Base-by-base conservation (phyloP, 2,888 invertebrate species). In the Muschampia staudingeri region DNA sequence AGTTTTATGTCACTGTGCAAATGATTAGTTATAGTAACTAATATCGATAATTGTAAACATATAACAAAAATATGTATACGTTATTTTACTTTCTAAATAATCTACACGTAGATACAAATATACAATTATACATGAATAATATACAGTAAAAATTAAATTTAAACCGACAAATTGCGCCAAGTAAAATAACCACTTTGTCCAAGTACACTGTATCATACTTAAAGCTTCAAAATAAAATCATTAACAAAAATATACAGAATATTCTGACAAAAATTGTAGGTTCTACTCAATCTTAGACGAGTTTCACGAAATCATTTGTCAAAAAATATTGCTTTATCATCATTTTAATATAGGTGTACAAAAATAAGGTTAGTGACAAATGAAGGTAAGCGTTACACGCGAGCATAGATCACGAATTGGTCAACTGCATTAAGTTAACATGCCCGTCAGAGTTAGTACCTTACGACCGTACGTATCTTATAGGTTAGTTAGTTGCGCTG, bases 391-490 rank as follows among this genome's bases (percentile, higher is more conserved):
- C 80, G 81, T 81, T 77, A 40, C 4, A 81, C 81, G 81, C 81
- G 81, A 87, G 85, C 84, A 61, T 73, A 70, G 76, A 84, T 65
- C 75, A 70, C 82, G 75, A 67, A 72, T 82, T 79, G 82, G 85
- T 87, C 87, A 91, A 90, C 87, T 93, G 96, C 93, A 95, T 92
- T 95, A 96, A 96, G 95, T 96, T 94, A 96, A 95, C 95, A 95
- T 93, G 90, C 91, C 86, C 91, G 90, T 90, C 88, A 90, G 88
- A 90, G 93, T 96, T 96, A 96, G 96, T 96, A 96, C 96, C 96
- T 96, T 95, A 92, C 91, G 90, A 92, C 93, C 91, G 92, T 93
- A 94, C 91, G 92, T 94, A 94, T 93, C 92, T 94, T 80, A 80
- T 75, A 79, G n/a, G 79, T 79, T 94, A 95, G 94, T 93, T 92